phyloP scores from a whole-genome alignment of 2,888 invertebrate species.

The Ectemnius cavifrons region DNA sequence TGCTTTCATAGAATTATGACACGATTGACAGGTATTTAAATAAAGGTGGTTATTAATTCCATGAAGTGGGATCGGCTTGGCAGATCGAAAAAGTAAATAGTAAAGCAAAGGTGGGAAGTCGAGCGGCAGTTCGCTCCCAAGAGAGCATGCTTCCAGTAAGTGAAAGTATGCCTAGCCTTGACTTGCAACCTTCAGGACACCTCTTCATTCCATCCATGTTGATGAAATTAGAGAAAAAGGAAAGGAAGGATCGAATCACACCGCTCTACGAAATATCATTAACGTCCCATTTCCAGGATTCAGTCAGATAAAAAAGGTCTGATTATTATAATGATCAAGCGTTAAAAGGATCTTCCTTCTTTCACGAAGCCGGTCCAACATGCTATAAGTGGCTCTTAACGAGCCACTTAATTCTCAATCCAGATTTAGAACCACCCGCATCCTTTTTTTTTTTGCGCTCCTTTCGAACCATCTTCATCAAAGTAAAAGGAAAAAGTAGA shows the following conservation, averaged over 20 bases:
- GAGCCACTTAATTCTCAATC: too few relatives aligned
- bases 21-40: too few relatives aligned
- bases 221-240: constrained; percentile 33
- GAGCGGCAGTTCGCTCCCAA: constrained; percentile 71
- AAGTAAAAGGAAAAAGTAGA: too few relatives aligned
- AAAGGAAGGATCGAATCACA: constrained; percentile 27
- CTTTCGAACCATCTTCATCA: too few relatives aligned
- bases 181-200: constrained; percentile 74
- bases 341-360: not conserved
- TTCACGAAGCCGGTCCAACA: too few relatives aligned
- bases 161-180: constrained; percentile 76
- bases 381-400: too few relatives aligned
- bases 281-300: constrained; percentile 18
- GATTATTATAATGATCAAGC: not conserved
- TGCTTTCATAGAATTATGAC: too few relatives aligned
- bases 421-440: too few relatives aligned
- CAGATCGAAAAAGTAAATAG: constrained; percentile 61
- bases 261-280: constrained; percentile 24
- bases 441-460: too few relatives aligned
- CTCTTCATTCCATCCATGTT: constrained; percentile 34
- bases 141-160: constrained; percentile 62
- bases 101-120: constrained; percentile 72
- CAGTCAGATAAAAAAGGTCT: not conserved
- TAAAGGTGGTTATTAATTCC: too few relatives aligned
- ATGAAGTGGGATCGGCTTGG: constrained; percentile 8